Percentiles rank a stretch among this genome's conserved stretches.
Evolutionary conservation across 2,888 invertebrate genomes (phyloP).

Genomic region (Pedicia rivosa): DNA sequence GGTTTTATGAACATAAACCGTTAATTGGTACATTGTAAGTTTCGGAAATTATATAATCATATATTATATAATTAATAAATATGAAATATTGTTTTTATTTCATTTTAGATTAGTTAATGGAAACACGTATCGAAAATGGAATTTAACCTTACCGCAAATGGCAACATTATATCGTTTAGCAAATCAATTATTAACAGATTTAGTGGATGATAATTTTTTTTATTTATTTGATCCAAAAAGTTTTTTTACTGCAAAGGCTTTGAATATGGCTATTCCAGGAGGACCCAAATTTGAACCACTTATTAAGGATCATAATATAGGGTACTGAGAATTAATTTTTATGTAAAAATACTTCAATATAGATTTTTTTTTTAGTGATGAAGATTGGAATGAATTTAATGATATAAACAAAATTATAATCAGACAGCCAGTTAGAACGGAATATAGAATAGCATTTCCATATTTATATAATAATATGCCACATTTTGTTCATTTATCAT

Average conservation of each 20-base stretch:
- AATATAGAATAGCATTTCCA: constrained; percentile 98
- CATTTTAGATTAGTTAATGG: constrained; percentile 73
- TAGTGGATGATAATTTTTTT: constrained; percentile 97
- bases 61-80: constrained; percentile 1
- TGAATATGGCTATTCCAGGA: constrained; percentile 99
- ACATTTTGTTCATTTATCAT: constrained; percentile 94
- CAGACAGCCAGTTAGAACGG: constrained; percentile 93
- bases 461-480: constrained; percentile 98
- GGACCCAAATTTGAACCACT: constrained; percentile 99
- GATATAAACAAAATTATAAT: constrained; percentile 99
- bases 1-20: constrained; percentile 99
- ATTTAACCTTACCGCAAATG: constrained; percentile 89
- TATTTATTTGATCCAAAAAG: constrained; percentile 98
- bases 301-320: constrained; percentile 93
- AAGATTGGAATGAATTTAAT: constrained; percentile 99
- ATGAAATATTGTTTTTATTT: constrained; percentile 8
- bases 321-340: too few species aligned
- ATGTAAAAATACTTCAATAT: too few species aligned
- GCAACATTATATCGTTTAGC: constrained; percentile 94
- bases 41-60: not conserved
- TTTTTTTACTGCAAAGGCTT: constrained; percentile 98
- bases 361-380: too few species aligned
- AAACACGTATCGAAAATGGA: constrained; percentile 93
- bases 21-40: constrained; percentile 72
- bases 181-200: constrained; percentile 92